Evolutionary conservation across 2,888 invertebrate species (phyloP).

Genomic region (Torymus texanus): DNA sequence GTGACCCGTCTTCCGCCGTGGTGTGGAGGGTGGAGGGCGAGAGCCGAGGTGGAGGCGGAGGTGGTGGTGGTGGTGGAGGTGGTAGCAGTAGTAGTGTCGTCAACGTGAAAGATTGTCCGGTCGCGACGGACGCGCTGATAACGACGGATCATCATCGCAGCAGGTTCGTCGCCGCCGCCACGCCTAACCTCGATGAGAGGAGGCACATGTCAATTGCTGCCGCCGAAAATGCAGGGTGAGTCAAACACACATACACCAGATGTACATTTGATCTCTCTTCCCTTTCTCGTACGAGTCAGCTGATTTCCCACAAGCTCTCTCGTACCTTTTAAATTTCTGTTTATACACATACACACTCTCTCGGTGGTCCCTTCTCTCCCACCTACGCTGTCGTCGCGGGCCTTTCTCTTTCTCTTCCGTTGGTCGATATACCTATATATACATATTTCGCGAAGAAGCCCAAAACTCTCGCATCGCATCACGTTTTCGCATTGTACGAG

Average conservation of each 20-base stretch:
- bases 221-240: slow-evolving; percentile 81
- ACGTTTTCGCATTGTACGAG: not conserved
- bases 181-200: slow-evolving; percentile 80
- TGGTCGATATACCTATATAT: not conserved
- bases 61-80: too few species aligned
- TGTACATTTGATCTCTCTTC: not conserved
- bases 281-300: slow-evolving; percentile 24
- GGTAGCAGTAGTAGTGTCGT: too few species aligned
- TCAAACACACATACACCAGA: slow-evolving; percentile 29
- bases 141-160: slow-evolving; percentile 78
- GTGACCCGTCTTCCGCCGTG: too few species aligned
- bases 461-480: too few species aligned
- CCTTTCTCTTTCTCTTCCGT: slow-evolving; percentile 25
- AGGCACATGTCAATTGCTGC: slow-evolving; percentile 82
- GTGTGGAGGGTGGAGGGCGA: not conserved
- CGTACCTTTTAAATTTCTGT: not conserved
- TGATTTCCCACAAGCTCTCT: slow-evolving; percentile 19
- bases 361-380: slow-evolving; percentile 1
- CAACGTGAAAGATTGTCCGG: too few species aligned
- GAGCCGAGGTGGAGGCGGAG: not conserved
- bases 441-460: too few species aligned
- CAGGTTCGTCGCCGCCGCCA: slow-evolving; percentile 75
- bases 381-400: not conserved
- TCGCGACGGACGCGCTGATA: slow-evolving; percentile 12
- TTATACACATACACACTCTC: too few species aligned